Base-by-base conservation (phyloP, 2,113 vertebrate species). In the Pao palembangensis region DNA sequence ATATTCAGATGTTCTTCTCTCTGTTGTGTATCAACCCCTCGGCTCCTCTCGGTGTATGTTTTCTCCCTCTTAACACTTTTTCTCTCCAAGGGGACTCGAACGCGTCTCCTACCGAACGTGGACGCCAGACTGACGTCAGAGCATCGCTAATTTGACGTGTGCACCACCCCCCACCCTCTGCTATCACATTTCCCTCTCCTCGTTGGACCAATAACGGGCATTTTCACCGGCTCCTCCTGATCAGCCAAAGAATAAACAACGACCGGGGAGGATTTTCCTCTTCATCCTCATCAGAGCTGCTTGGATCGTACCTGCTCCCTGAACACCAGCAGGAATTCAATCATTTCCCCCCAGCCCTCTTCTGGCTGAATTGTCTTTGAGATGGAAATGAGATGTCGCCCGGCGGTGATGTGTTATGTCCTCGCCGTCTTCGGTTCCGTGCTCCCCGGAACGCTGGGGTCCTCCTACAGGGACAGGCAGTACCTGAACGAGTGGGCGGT, bases 401-500 rank as follows among this genome's bases (percentile, higher is more conserved):
- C 83, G 56, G 69, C 77, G 83, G 69, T 84, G 85, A 79, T 88
- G 92, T 88, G 75, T 78, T 88, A 83, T 93, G 65, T 86, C 58
- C 17, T 93, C 34, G 86, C 78, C 78, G 11, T 84, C 69, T 72
- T 91, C 51, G 87, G 58, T 70, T 77, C 75, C 38, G 48, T 61
- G 69, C 21, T 77, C 25, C 67, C 75, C 52, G 31, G 65, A 16
- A 69, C 70, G 8, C 55, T 72, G 85, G 81, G 58, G 52, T 73
- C 63, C 17, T 65, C 80, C 19, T 85, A 61, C 72, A 50, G 70
- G 25, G 91, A 92, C 81, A 89, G 91, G 28, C 94, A 96, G 67
- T 99, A 98, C 87, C 91, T 98, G 75, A 98, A 98, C 90, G 93
- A 99, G 88, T 98, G 96, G 96, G 96, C 96, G 12, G 96, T 96